Evolutionary conservation across 1,140 invertebrate species (phyloP), one percentile per base, ranked within the genome.

Genomic region (Trissolcus basalis): DNA sequence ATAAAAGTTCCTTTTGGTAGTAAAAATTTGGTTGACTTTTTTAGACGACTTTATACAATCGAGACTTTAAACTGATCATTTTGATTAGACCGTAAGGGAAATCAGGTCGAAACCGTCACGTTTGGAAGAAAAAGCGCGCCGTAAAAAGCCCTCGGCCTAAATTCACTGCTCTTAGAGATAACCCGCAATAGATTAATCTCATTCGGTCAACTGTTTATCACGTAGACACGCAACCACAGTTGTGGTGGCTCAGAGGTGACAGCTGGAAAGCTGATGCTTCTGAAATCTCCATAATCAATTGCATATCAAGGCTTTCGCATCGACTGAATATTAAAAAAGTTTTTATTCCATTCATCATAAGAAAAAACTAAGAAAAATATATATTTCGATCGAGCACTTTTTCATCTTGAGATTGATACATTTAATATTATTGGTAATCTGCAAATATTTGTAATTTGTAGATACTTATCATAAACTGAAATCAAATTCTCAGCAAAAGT

Each of bases 221-320:
- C 10, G 53, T 33, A 56, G 54, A 54, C 60, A 72, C 54, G 54
- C 60, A 72, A 64, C 48, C 48, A 36, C 49, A 72, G 13, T 59
- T 13, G 60, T 53, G 64, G 59, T 72, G 15, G 54, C 47, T 72
- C 43, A 16, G 59, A 58, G 54, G 61, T 64, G 69, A 72, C 59
- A 64, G 58, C 60, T 71, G 53, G 47, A 71, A 63, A 71, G 47
- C 53, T 71, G 51, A 64, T 71, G 59, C 41, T 41, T 58, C 45
- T 10, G 59, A 43, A 71, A 72, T 64, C 43, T 64, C 41, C 69
- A 73, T 65, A 65, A 73, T 73, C 61, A 61, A 73, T 65, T 65
- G 50, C 55, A 73, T 55, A 60, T 54, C 70, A 73, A 65, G 48
- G 55, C 32, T 73, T 60, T 54, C 19, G 32, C 32, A 10, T 59